A percentile compares a stretch with the other conserved stretches of the same genome.
phyloP scores from a whole-genome alignment of 1,140 invertebrate genomes.

The Limonius californicus region DNA sequence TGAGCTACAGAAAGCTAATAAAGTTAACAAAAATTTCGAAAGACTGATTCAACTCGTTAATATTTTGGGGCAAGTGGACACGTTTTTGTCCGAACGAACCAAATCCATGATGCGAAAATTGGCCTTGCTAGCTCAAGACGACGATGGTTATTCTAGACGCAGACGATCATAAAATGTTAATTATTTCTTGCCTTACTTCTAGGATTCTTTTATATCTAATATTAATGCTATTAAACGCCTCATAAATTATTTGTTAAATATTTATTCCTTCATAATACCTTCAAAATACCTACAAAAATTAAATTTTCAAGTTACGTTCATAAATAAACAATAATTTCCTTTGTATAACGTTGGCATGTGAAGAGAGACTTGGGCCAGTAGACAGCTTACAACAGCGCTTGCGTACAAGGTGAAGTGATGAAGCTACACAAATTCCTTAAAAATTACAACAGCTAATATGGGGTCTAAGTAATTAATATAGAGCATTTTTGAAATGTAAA shows the following conservation, averaged over 20 bases:
- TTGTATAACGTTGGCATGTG: too few species aligned
- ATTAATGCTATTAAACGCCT: too few species aligned
- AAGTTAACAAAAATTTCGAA: conserved; percentile 40
- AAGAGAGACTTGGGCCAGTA: too few species aligned
- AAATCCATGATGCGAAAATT: conserved; percentile 38
- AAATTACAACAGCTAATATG: too few species aligned
- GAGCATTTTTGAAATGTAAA: too few species aligned
- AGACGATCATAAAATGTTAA: background rate
- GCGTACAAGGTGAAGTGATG: too few species aligned
- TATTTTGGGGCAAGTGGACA: conserved; percentile 44
- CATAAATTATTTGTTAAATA: too few species aligned
- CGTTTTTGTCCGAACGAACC: conserved; percentile 40
- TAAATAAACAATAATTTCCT: too few species aligned
- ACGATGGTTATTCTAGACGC: conserved; percentile 17
- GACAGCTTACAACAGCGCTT: too few species aligned
- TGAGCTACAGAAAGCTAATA: conserved; percentile 37
- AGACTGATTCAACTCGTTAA: conserved; percentile 42
- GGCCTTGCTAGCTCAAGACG: conserved; percentile 37
- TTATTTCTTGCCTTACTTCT: background rate
- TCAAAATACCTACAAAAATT: background rate
- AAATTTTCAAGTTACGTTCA: background rate
- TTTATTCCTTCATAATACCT: background rate
- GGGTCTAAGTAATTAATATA: too few species aligned
- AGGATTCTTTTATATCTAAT: background rate
- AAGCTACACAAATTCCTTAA: too few species aligned